Percentiles rank a stretch among this genome's conserved stretches.
These are phyloP conservation scores for Xerus inauris DNA, from an alignment of 2,113 vertebrate genomes.

Conservation along the genomic window DNA sequence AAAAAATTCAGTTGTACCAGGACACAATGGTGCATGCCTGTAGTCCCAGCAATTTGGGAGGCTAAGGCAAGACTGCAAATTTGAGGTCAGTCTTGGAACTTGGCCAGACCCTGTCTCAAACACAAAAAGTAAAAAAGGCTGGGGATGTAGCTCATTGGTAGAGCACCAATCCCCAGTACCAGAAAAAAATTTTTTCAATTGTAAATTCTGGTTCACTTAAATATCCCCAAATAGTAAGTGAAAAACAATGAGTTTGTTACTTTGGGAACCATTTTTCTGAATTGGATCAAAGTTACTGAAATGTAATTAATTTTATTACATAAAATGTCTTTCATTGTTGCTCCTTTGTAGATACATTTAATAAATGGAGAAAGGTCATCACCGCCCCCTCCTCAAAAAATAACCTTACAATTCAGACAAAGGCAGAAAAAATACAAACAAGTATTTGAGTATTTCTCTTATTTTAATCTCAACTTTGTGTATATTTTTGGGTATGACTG, in stretches of 20 bases:
- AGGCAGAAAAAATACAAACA: not conserved
- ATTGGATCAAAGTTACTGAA: not conserved
- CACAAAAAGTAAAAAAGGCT: not conserved
- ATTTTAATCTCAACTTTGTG: not conserved
- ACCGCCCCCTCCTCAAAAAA: not conserved
- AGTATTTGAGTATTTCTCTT: constrained; percentile 20
- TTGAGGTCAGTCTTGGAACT: not conserved
- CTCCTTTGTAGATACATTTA: not conserved
- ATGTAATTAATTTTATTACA: not conserved
- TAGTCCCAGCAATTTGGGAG: too few species aligned
- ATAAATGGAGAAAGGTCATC: not conserved
- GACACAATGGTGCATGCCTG: too few species aligned
- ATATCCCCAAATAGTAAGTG: constrained; percentile 32
- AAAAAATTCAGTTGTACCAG: not conserved
- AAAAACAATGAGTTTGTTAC: constrained; percentile 2
- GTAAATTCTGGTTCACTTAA: constrained; percentile 31
- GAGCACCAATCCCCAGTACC: not conserved
- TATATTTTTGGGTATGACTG: not conserved
- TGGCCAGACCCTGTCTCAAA: not conserved
- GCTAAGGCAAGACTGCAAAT: not conserved
- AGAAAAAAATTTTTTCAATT: too few species aligned
- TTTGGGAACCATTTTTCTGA: not conserved
- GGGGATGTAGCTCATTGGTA: not conserved
- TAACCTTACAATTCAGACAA: not conserved
- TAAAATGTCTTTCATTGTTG: not conserved